Conservation (phyloP, 2,888 invertebrate species). For the Polydesmus complanatus region DNA sequence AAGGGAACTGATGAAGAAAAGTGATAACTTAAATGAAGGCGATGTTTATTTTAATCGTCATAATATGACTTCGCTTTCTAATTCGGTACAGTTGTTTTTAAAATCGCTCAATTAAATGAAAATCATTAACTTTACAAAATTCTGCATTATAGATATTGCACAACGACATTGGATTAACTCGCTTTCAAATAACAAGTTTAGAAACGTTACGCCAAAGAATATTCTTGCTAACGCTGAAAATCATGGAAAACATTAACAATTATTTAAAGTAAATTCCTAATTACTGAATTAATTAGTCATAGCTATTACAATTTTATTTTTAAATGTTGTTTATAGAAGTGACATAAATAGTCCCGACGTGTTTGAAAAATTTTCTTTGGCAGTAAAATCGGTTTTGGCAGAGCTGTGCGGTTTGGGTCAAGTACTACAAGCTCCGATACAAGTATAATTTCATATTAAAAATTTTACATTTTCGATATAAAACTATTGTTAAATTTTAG, state of each 20-base stretch:
- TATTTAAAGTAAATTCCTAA: background rate
- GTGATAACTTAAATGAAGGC: background rate
- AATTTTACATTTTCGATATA: background rate
- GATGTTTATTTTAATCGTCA: background rate
- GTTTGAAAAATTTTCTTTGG: background rate
- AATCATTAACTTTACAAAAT: too few relatives aligned
- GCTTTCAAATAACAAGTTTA: background rate
- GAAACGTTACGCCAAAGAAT: background rate
- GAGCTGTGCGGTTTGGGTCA: background rate
- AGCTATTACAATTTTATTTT: too few relatives aligned
- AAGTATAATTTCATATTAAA: too few relatives aligned
- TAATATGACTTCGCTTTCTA: too few relatives aligned
- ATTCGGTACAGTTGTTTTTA: too few relatives aligned
- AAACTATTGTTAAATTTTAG: background rate
- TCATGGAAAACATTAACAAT: background rate
- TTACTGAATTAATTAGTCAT: too few relatives aligned
- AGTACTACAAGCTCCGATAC: background rate
- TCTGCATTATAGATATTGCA: background rate
- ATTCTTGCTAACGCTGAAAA: background rate
- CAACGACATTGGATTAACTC: background rate
- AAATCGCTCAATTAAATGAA: too few relatives aligned
- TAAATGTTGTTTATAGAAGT: too few relatives aligned
- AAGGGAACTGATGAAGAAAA: constrained; percentile 11
- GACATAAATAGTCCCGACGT: too few relatives aligned
- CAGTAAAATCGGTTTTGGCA: background rate